Evolutionary conservation across 2,888 invertebrate genomes (phyloP), one percentile per base, ranked within the genome.

Genomic region (Adelognathus sp.): DNA sequence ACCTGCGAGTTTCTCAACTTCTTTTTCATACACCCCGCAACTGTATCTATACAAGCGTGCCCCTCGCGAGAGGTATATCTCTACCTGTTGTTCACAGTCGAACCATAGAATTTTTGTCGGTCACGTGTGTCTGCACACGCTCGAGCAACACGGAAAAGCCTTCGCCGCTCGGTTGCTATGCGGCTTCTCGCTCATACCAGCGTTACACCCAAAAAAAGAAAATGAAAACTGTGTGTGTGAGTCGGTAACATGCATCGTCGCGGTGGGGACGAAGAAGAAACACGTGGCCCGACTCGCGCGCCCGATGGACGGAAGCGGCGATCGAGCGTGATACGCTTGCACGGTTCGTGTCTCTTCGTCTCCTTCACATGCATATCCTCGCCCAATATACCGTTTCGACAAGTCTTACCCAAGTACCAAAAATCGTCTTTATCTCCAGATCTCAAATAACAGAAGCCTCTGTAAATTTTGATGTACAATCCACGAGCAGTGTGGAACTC

Each of bases 151-250:
- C 41, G 73, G 69, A 78, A 76, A 78, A 50, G 56, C 46, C 66
- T 67, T 72, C 64, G 56, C 63, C 46, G 56, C 61, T 54, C 72
- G 72, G 78, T 78, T 78, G 78, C 78, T 63, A 78, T 58, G 78
- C 78, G 33, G 63, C 73, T 24, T 56, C 11, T 31, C 63, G 29
- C 36, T 24, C 56, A 63, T 56, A 63, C 63, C 50, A 31, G 29
- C 39, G 7, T 7, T 16, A 5, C 18, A 11, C 16, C 39, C 7
- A 39, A 41, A 54, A 36, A 66, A 39, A 14, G 31, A 31, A 44
- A 44, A 44, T 21, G 21, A 9, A 66, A 36, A 9, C 5, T 11
- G 54, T 16, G 36, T 18, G 39, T 39, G 54, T 39, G 66, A 14
- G 63, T 46, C n/a, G 6, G 9, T 29, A 36, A 18, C 39, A 21